Conservation (phyloP, 2,113 vertebrate species). For the Perognathus longimembris region DNA sequence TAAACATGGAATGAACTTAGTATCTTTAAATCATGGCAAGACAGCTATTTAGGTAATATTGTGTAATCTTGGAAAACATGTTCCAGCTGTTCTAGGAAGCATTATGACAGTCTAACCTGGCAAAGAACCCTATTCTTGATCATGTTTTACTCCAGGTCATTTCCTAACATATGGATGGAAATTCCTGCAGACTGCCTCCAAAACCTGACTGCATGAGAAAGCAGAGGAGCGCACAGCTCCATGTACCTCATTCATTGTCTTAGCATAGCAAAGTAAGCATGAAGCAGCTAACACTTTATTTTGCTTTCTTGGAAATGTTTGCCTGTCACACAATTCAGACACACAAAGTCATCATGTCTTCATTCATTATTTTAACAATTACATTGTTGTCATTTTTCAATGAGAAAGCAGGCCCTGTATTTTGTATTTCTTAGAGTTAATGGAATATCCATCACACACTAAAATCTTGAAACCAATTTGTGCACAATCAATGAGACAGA, state of each 20-base stretch:
- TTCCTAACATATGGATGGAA: constrained; percentile 70
- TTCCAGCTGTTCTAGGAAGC: constrained; percentile 67
- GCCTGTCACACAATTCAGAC: neutral
- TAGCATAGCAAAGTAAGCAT: neutral
- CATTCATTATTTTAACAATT: neutral
- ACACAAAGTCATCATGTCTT: neutral
- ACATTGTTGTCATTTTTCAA: neutral
- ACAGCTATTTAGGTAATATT: constrained; percentile 69
- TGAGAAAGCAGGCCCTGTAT: neutral
- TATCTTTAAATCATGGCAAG: constrained; percentile 43
- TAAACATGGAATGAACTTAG: constrained; percentile 68
- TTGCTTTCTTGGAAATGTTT: constrained; percentile 45
- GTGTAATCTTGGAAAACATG: constrained; percentile 49
- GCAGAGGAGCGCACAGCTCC: constrained; percentile 28
- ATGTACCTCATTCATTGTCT: neutral
- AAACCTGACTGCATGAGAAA: constrained; percentile 26
- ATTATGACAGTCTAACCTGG: constrained; percentile 34
- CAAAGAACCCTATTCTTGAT: constrained; percentile 53
- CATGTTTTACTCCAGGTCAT: constrained; percentile 59
- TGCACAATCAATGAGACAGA: neutral
- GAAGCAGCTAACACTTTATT: constrained; percentile 45
- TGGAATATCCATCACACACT: neutral
- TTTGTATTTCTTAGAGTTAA: neutral
- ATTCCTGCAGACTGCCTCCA: constrained; percentile 17
- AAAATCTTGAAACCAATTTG: neutral